A percentile compares a stretch with the other conserved stretches of the same genome.
Evolutionary conservation across 2,797 vertebrate species (phyloP).

Genomic region (Pseudochirops corinnae): DNA sequence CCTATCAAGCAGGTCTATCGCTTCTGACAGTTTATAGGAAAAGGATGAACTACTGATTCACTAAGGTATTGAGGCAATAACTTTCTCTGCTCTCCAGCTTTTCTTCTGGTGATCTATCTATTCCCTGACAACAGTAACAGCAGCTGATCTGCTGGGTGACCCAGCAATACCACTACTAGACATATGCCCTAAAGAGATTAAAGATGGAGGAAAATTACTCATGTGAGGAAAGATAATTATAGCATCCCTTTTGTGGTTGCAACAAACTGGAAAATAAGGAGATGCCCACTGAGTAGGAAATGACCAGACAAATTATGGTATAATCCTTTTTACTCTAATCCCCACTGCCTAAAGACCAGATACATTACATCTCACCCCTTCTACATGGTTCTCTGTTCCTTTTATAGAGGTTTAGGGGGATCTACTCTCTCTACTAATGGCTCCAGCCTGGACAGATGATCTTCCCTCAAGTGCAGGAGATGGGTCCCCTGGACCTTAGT

Average conservation of each 20-base stretch:
- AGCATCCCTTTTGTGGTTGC: background rate
- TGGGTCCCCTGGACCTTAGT: background rate
- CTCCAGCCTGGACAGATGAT: background rate
- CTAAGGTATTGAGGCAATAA: background rate
- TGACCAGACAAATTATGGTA: background rate
- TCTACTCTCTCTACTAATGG: background rate
- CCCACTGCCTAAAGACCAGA: background rate
- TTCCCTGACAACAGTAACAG: background rate
- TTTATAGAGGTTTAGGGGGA: background rate
- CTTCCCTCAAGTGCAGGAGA: background rate
- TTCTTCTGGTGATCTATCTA: background rate
- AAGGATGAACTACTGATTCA: background rate
- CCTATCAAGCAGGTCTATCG: background rate
- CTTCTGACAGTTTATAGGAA: background rate
- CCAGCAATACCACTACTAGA: background rate
- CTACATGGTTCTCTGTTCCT: background rate
- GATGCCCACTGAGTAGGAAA: background rate
- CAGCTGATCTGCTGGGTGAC: background rate
- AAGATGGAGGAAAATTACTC: background rate
- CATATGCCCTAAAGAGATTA: background rate
- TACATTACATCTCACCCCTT: background rate
- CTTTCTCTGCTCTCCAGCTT: background rate
- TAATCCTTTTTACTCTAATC: background rate
- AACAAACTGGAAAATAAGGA: background rate
- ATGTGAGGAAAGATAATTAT: background rate